Base-by-base conservation (phyloP, 2,797 vertebrate species). In the Philypnodon macrostomus region DNA sequence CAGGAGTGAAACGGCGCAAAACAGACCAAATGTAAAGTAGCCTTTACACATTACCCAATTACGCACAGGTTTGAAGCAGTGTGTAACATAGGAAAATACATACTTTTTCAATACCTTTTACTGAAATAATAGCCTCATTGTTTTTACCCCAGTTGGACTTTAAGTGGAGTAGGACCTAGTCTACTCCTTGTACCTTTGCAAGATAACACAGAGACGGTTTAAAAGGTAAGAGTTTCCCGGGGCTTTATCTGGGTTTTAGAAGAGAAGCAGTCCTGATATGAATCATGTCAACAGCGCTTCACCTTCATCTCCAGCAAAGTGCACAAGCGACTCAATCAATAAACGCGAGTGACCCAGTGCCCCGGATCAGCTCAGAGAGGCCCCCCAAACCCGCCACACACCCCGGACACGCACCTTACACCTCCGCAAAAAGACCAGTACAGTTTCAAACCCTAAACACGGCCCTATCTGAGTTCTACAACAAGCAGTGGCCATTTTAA, bases 221-320 rank as follows among this genome's bases (percentile, higher is more conserved):
- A n/a, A n/a, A n/a, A n/a, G 27, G 27, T 10, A 3, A 7, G 27
- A 30, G 27, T 30, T 30, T 10, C 27, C 27, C 27, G 27, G 27
- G 8, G n/a, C n/a, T 30, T 40, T n/a, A 14, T 19, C 14, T 19
- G 19, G 4, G 39, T 8, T 39, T 39, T 39, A 39, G 24, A 19
- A 41, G 21, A 41, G n/a, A n/a, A n/a, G 39, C 39, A 5, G 21
- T 44, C 41, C 16, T 44, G 41, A 44, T 44, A 30, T 44, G 26
- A 44, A 44, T 30, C 41, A 30, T 44, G 41, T 44, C 40, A 40
- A 40, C 38, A 40, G 38, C n/a, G 38, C 38, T 13, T 41, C 39
- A 47, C 32, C 44, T 37, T 35, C 39, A 42, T 30, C 39, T 39
- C 29, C 18, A 41, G 39, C 39, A 44, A 44, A 44, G 41, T 44